Evolutionary conservation across 2,888 invertebrate genomes (phyloP).

Genomic region (Koerneria pararmatus): DNA sequence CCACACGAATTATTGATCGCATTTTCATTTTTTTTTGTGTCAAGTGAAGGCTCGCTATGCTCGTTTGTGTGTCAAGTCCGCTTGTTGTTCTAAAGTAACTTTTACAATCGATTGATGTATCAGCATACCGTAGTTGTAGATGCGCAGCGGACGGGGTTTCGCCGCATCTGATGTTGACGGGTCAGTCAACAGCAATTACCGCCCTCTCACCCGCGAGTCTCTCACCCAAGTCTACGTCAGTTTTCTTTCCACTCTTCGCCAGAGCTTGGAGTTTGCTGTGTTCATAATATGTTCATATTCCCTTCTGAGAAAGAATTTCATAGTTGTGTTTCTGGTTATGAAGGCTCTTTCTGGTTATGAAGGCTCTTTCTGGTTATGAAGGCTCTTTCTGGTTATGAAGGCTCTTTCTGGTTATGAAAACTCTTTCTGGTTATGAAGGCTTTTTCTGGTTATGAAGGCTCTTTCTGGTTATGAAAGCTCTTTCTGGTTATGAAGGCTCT

Average conservation of each 20-base stretch:
- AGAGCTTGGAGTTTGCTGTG: too few species aligned
- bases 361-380: too few species aligned
- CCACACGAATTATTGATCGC: slow-evolving; percentile 46
- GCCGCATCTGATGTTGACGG: slow-evolving; percentile 84
- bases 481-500: too few species aligned
- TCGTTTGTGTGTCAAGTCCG: slow-evolving; percentile 27
- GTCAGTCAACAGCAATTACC: slow-evolving; percentile 85
- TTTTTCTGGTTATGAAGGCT: too few species aligned
- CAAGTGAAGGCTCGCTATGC: background rate
- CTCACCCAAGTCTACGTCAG: slow-evolving; percentile 77
- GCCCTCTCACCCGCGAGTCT: slow-evolving; percentile 74
- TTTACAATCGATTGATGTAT: too few species aligned
- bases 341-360: too few species aligned
- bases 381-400: too few species aligned
- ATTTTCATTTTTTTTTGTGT: background rate
- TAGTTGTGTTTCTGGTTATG: too few species aligned
- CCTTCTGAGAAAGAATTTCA: slow-evolving; percentile 86
- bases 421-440: too few species aligned
- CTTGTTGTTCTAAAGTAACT: background rate
- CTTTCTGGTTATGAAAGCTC: too few species aligned
- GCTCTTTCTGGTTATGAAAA: too few species aligned
- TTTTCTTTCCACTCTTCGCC: too few species aligned
- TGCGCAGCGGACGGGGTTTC: slow-evolving; percentile 69
- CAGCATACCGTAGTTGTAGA: slow-evolving; percentile 42
- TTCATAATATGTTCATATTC: slow-evolving; percentile 67